Percentiles rank a stretch among this genome's conserved stretches.
phyloP scores from a whole-genome alignment of 2,888 invertebrate species.

The Doris montereyensis region DNA sequence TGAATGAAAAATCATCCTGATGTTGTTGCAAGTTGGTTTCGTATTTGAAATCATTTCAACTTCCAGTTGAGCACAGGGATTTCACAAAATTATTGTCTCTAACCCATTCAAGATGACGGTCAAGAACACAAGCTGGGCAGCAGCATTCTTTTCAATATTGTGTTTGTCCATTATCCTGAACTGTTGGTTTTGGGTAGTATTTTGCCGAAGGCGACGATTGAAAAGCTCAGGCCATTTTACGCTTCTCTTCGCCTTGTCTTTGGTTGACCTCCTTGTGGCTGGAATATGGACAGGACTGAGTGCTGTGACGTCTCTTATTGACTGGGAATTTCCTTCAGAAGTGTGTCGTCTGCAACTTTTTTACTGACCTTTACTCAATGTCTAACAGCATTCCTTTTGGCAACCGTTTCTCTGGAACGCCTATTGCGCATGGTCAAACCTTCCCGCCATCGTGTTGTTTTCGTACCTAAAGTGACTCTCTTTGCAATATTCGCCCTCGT shows the following conservation, averaged over 20 bases:
- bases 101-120: no score
- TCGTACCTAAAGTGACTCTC: conserved; percentile 13
- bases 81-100: no score
- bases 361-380: conserved; percentile 22
- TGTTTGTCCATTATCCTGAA: neutral
- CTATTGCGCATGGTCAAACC: conserved; percentile 28
- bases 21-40: no score
- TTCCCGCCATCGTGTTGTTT: conserved; percentile 28
- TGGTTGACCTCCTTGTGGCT: conserved; percentile 27
- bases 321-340: conserved; percentile 15
- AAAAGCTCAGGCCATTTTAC: conserved; percentile 8
- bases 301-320: conserved; percentile 9
- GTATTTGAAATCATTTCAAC: no score
- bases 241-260: conserved; percentile 27
- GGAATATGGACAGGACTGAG: conserved; percentile 32
- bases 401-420: conserved; percentile 29
- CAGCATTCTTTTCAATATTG: neutral
- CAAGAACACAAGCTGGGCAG: neutral
- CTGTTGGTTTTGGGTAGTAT: neutral
- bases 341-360: conserved; percentile 24
- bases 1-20: no score
- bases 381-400: conserved; percentile 17
- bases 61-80: no score
- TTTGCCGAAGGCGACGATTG: conserved; percentile 3
- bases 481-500: conserved; percentile 12